phyloP scores from a whole-genome alignment of 2,113 vertebrate species.

The Pseudorectes ferrugineus region DNA sequence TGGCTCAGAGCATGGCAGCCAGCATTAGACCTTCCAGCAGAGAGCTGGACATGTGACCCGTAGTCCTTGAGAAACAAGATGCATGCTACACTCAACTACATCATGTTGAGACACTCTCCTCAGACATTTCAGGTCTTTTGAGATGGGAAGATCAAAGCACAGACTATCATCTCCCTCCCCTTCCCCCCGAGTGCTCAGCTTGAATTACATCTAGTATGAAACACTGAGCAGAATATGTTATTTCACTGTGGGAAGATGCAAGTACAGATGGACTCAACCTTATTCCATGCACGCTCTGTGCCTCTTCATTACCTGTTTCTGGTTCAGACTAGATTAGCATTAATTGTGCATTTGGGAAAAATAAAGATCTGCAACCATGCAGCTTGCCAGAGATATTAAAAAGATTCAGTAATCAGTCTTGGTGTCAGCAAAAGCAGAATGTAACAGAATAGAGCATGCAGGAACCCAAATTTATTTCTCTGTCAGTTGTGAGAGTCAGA shows the following conservation, averaged over 20 bases:
- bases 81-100: not conserved
- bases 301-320: not conserved
- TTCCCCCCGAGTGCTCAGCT: not conserved
- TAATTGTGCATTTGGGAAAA: not conserved
- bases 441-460: not conserved
- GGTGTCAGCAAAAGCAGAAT: not conserved
- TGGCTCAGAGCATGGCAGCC: not conserved
- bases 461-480: constrained; percentile 4
- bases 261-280: not conserved
- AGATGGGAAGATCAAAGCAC: constrained; percentile 37
- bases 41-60: not conserved
- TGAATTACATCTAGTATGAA: not conserved
- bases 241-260: not conserved
- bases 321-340: not conserved
- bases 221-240: not conserved
- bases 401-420: not conserved
- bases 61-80: constrained; percentile 15
- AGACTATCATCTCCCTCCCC: not conserved
- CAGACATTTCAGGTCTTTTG: not conserved
- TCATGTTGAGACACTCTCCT: not conserved
- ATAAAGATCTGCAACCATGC: not conserved
- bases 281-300: not conserved
- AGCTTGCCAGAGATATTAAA: not conserved
- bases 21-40: not conserved
- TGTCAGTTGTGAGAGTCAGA: not conserved